These are phyloP conservation scores for Laterallus jamaicensis DNA, from an alignment of 2,113 vertebrate genomes.

Conservation along the genomic window DNA sequence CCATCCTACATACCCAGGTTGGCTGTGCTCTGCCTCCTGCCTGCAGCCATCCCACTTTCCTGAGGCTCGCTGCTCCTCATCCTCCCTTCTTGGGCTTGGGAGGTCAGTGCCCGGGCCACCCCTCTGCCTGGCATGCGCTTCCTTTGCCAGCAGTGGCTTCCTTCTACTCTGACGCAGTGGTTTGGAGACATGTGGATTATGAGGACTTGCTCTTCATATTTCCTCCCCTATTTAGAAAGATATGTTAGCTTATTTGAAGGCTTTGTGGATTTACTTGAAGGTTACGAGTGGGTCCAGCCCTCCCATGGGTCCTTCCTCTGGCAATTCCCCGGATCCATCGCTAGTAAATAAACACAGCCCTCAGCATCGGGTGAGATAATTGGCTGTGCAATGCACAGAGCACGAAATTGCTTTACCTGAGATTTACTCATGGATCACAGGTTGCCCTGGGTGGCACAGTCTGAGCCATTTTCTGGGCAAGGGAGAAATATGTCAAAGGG, in stretches of 20 bases:
- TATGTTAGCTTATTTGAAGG: neutral
- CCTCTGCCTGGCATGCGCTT: accelerated
- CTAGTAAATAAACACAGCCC: neutral
- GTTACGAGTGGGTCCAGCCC: neutral
- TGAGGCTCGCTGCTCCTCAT: accelerated
- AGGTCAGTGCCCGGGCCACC: neutral
- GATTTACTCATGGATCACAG: constrained; percentile 5
- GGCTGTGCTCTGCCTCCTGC: neutral
- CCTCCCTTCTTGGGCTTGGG: accelerated
- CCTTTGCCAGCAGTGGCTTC: neutral
- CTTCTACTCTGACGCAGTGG: neutral
- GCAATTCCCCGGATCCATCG: neutral
- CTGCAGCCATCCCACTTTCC: accelerated
- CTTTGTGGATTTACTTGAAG: neutral
- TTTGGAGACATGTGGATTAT: neutral
- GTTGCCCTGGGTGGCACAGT: neutral
- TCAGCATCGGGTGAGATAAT: neutral
- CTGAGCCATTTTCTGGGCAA: neutral
- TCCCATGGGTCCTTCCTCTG: neutral
- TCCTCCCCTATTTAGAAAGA: neutral
- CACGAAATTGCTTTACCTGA: neutral
- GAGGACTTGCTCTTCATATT: neutral
- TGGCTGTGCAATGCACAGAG: neutral
- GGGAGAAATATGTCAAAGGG: neutral
- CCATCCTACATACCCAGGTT: neutral